Base-by-base conservation (phyloP, 2,888 invertebrate genomes). In the Therioaphis trifolii region DNA sequence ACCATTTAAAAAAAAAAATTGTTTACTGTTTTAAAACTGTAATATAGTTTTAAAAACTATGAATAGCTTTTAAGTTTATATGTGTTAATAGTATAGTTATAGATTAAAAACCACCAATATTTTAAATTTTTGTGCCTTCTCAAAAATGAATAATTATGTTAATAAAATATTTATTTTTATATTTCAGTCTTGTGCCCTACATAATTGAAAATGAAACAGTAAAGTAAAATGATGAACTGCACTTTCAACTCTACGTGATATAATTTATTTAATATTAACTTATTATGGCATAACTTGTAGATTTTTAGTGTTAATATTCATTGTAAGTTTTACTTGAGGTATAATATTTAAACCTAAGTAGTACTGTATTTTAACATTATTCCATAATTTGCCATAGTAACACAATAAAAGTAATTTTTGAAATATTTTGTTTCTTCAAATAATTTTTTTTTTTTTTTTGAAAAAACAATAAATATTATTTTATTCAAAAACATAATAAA, bases 201-300 rank as follows among this genome's bases (percentile, higher is more conserved):
- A 82, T 82, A 82, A 82, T 61, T 49, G 43, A 29, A 80, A 61
- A 69, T 21, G 27, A 46, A 82, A 49, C 35, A 49, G 18, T 63
- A 21, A 58, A 71, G 58, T 55, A 43, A 40, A 40, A 58, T 15
- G 46, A 52, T 49, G 63, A 82, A 74, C 63, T 72, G 61, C 63
- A 74, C 58, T 72, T 49, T 82, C 35, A 72, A 82, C 46, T 82
- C 72, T 72, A 49, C 82, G 82, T 82, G 82, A 82, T 82, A 82
- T 61, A 82, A 82, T 5, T 72, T 63, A 82, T 46, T 82, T 72
- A 46, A 72, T 29, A 49, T 71, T 61, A 61, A 80, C 27, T 72
- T 71, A 55, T 15, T n/a, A 58, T 58, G 69, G 58, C 72, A 74
- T 74, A 61, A 72, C 61, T 61, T 15, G 3, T 82, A 74, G 71